A percentile compares a stretch with the other conserved stretches of the same genome.
phyloP scores from a whole-genome alignment of 2,888 invertebrate genomes.

The Chironomus tentans region DNA sequence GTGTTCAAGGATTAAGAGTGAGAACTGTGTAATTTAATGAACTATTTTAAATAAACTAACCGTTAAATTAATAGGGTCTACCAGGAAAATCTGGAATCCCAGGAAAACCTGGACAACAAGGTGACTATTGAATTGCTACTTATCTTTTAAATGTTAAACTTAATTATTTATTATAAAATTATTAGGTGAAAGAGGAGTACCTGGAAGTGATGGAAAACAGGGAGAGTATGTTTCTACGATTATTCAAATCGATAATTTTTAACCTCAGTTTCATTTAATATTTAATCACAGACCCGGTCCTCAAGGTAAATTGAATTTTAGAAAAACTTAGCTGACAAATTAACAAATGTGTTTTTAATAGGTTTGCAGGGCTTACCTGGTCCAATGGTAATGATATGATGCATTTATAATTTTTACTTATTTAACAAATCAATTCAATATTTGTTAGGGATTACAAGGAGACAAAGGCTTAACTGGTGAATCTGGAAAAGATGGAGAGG shows the following conservation, averaged over 20 bases:
- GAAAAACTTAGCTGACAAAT: not conserved
- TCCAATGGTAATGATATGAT: constrained; percentile 41
- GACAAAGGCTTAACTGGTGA: constrained; percentile 48
- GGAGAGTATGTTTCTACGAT: constrained; percentile 75
- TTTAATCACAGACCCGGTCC: not conserved
- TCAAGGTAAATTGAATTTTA: not conserved
- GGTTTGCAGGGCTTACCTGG: constrained; percentile 71
- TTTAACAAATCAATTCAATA: too few species aligned
- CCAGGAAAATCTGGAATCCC: constrained; percentile 60
- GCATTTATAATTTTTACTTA: too few species aligned
- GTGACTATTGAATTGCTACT: too few species aligned
- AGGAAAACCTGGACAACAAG: constrained; percentile 62
- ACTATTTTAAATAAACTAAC: too few species aligned
- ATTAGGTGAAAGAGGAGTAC: constrained; percentile 59
- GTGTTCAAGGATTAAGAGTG: constrained; percentile 47
- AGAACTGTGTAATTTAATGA: too few species aligned
- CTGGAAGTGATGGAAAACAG: constrained; percentile 76
- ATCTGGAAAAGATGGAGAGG: constrained; percentile 68
- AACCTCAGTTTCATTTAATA: not conserved
- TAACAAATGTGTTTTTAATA: not conserved
- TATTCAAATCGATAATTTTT: not conserved
- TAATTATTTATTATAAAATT: too few species aligned
- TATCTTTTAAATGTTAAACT: too few species aligned
- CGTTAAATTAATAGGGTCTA: constrained; percentile 40
- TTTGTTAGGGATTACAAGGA: constrained; percentile 55